phyloP scores from a whole-genome alignment of 2,113 vertebrate genomes.

The Hassar affinis region DNA sequence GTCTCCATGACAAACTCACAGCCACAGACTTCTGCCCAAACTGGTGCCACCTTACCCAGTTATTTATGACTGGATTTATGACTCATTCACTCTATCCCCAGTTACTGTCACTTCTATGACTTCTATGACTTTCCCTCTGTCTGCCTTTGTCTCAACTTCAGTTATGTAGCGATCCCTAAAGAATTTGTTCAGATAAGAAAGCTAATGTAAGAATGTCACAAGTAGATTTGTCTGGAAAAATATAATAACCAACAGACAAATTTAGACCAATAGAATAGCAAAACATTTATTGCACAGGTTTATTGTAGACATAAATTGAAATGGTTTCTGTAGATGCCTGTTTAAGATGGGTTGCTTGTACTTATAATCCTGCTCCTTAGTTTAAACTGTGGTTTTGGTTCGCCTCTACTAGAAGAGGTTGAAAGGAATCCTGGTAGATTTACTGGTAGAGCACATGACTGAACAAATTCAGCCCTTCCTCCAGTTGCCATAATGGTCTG shows the following conservation, averaged over 20 bases:
- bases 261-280: not conserved
- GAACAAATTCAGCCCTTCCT: not conserved
- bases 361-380: not conserved
- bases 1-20: not conserved
- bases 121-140: not conserved
- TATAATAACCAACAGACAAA: not conserved
- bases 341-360: not conserved
- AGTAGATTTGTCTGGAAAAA: not conserved
- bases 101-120: not conserved
- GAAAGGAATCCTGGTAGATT: not conserved
- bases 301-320: not conserved
- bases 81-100: not conserved
- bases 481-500: not conserved
- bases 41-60: not conserved
- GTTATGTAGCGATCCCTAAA: not conserved
- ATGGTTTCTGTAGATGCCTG: not conserved
- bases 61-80: not conserved
- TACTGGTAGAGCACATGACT: not conserved
- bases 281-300: not conserved
- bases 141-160: not conserved
- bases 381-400: not conserved
- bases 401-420: not conserved
- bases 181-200: not conserved
- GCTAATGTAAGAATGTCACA: not conserved
- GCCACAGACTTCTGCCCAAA: not conserved